Evolutionary conservation across 2,113 vertebrate species (phyloP).

Genomic region (Chrysemys picta): DNA sequence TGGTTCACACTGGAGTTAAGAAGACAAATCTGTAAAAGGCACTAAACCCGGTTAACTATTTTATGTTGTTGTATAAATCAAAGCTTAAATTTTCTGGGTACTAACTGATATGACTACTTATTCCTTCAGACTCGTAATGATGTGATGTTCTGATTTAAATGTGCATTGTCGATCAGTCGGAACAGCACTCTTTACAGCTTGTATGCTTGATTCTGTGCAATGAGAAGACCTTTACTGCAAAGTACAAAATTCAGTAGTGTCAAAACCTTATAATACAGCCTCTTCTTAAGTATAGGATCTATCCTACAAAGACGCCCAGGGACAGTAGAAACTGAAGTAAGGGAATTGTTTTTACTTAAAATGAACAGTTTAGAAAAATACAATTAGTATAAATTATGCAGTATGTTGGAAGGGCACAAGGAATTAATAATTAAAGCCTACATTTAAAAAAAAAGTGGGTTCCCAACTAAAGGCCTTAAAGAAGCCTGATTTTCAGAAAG

Average conservation of each 20-base stretch:
- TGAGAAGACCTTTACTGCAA: slow-evolving; percentile 59
- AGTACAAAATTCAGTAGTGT: slow-evolving; percentile 63
- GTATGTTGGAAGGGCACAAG: not conserved
- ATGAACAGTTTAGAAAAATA: not conserved
- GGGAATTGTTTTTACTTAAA: not conserved
- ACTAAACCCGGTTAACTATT: slow-evolving; percentile 53
- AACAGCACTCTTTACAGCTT: slow-evolving; percentile 55
- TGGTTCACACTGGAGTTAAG: slow-evolving; percentile 39
- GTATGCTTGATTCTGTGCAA: slow-evolving; percentile 67
- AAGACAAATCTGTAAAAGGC: slow-evolving; percentile 24
- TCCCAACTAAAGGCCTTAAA: not conserved
- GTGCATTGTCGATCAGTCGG: slow-evolving; percentile 52
- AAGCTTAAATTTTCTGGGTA: slow-evolving; percentile 59
- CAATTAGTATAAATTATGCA: not conserved
- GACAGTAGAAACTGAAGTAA: not conserved
- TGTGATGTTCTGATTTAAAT: slow-evolving; percentile 52
- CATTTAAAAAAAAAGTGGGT: not conserved
- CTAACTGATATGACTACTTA: slow-evolving; percentile 69
- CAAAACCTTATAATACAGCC: not conserved
- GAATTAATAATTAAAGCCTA: not conserved
- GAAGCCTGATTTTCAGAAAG: not conserved
- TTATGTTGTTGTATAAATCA: slow-evolving; percentile 37
- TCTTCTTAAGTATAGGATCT: slow-evolving; percentile 6
- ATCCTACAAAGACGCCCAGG: not conserved
- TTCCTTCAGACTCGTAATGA: slow-evolving; percentile 66